Evolutionary conservation across 1,140 invertebrate species (phyloP).

Genomic region (Agrypnia vestita): DNA sequence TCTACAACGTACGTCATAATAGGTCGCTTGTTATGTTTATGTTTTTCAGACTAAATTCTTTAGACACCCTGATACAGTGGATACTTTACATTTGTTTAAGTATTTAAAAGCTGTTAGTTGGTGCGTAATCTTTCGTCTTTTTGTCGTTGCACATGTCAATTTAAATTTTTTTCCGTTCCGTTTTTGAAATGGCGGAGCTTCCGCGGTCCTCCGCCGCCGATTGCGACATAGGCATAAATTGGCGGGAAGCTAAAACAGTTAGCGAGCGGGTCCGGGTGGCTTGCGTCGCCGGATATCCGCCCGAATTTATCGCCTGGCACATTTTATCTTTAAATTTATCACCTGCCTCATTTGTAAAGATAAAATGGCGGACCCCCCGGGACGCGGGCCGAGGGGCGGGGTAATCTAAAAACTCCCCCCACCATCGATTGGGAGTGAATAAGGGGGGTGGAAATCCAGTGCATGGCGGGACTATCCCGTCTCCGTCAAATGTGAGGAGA

Average conservation of each 20-base stretch:
- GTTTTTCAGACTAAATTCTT: no score
- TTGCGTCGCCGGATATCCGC: constrained; percentile 28
- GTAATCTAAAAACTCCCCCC: neutral
- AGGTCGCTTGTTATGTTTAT: no score
- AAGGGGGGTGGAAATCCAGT: constrained; percentile 30
- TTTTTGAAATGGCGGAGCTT: neutral
- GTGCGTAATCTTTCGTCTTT: no score
- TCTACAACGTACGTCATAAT: no score
- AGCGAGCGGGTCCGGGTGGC: constrained; percentile 33
- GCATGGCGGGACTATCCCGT: neutral
- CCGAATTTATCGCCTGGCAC: constrained; percentile 51
- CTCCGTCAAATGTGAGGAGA: no score
- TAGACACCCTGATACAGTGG: no score
- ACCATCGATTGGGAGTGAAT: constrained; percentile 53
- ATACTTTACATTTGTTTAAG: no score
- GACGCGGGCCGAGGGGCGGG: neutral
- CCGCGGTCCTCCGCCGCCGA: constrained; percentile 4
- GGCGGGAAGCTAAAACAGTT: constrained; percentile 16
- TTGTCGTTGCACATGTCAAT: no score
- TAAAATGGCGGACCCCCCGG: constrained; percentile 49
- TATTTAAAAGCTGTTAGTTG: no score
- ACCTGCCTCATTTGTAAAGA: constrained; percentile 58
- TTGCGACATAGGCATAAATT: constrained; percentile 16
- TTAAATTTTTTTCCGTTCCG: no score
- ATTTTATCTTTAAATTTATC: constrained; percentile 58